Evolutionary conservation across 2,888 invertebrate species (phyloP).

Genomic region (Tetranychus truncatus): DNA sequence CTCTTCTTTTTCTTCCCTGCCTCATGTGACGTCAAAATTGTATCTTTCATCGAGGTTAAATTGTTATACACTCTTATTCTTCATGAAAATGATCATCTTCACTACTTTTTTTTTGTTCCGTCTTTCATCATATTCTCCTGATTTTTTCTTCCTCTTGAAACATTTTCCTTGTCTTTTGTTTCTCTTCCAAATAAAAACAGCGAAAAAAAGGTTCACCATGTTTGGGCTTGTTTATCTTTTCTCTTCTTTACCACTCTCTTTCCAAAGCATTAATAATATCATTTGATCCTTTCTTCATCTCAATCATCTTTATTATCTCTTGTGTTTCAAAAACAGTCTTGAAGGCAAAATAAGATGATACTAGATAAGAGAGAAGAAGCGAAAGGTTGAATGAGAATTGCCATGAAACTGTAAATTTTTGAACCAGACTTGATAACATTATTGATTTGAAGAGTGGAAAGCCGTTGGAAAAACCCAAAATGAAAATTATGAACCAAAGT

Average conservation of each 20-base stretch:
- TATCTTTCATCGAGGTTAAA: background rate
- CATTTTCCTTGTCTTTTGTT: background rate
- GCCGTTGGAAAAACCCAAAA: background rate
- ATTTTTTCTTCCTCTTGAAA: background rate
- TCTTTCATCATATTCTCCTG: background rate
- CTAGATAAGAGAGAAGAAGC: background rate
- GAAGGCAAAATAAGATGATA: background rate
- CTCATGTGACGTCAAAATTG: background rate
- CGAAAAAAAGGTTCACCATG: too few species aligned
- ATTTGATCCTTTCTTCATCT: slow-evolving; percentile 3
- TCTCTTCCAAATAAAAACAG: background rate
- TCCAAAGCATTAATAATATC: background rate
- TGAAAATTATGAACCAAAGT: background rate
- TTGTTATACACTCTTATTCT: background rate
- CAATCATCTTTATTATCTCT: slow-evolving; percentile 7
- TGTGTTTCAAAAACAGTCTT: background rate
- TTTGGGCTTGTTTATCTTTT: background rate
- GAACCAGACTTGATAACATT: background rate
- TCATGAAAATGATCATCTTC: background rate
- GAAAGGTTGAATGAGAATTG: background rate
- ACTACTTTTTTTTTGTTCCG: background rate
- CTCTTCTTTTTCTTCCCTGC: background rate
- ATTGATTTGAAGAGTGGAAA: background rate
- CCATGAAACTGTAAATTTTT: background rate
- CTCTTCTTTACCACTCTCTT: background rate